Percentiles rank a stretch among this genome's conserved stretches.
phyloP scores from a whole-genome alignment of 2,113 vertebrate genomes.

The Monarcha castaneiventris region DNA sequence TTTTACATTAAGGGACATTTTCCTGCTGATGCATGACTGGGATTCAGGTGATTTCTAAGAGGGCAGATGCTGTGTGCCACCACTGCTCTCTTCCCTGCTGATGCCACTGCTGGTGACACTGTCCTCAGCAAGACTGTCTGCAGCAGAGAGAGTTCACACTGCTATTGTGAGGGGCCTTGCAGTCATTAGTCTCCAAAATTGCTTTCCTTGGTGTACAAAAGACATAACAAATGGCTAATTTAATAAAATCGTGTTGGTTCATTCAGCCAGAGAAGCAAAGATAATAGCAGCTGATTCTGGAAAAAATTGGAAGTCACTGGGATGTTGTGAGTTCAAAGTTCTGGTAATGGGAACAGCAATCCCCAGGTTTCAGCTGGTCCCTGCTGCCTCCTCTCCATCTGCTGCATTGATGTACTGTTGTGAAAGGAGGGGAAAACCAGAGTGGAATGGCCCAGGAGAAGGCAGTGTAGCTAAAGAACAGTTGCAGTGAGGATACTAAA shows the following conservation, averaged over 20 bases:
- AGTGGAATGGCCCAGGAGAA: not conserved
- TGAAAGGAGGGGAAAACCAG: not conserved
- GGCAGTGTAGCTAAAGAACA: not conserved
- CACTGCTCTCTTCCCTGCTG: not conserved
- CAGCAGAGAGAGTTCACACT: not conserved
- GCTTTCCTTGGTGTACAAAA: constrained; percentile 22
- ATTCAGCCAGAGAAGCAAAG: constrained; percentile 8
- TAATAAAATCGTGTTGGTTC: constrained; percentile 31
- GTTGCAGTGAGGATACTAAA: not conserved
- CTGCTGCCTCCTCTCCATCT: not conserved
- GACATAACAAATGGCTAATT: constrained; percentile 43
- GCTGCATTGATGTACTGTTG: rapidly evolving
- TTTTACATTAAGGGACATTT: not conserved
- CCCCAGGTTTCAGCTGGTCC: not conserved
- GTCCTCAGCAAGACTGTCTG: not conserved
- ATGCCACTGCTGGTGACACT: not conserved
- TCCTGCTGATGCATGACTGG: not conserved
- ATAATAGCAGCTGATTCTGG: not conserved
- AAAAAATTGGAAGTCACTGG: not conserved
- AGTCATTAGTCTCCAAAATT: constrained; percentile 29
- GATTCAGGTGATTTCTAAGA: not conserved
- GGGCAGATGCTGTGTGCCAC: not conserved
- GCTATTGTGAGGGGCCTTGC: constrained; percentile 4
- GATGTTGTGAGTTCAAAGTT: rapidly evolving
- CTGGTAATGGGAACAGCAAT: not conserved